Evolutionary conservation across 2,797 vertebrate genomes (phyloP), one percentile per base, ranked within the genome.

Genomic region (Coreius guichenoti): DNA sequence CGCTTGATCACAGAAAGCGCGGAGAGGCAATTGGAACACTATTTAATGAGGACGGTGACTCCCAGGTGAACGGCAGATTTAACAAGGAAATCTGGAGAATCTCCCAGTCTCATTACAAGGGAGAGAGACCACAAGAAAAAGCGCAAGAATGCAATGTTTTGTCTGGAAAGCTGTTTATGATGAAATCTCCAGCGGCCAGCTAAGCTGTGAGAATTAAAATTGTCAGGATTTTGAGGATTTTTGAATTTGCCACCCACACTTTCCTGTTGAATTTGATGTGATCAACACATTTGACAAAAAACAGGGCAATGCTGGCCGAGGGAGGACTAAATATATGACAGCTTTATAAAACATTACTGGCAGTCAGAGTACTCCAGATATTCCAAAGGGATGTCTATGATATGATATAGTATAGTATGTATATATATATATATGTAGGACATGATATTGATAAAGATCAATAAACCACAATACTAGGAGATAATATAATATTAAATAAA

Each of bases 51-150:
- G 86, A 80, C 80, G 83, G 80, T 68, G 83, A 86, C 77, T 89
- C 87, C 88, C 89, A 87, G 87, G 88, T 87, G 89, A 89, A 87
- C 65, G 84, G 61, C 79, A 73, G 87, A 87, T 88, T 90, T 90
- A 90, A 89, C 88, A 85, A 86, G 90, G 84, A 89, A 89, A 87
- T 90, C 88, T 90, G 79, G 70, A 86, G 87, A 87, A 89, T 88
- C 80, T 90, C 68, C 49, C 39, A 86, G 85, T 86, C 86, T 90
- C 87, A 89, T 90, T 89, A 89, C 84, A 84, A 87, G 58, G 14
- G 31, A 82, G 72, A 68, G 80, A 86, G 61, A 79, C 74, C 9
- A 73, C 56, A 84, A 74, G 75, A 74, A 78, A 79, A 83, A n/a
- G 47, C 63, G n/a, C 82, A 70, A 85, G 43, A 81, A 81, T 33